These are phyloP conservation scores for Augochlora pura DNA, from an alignment of 1,140 invertebrate genomes.

Conservation along the genomic window DNA sequence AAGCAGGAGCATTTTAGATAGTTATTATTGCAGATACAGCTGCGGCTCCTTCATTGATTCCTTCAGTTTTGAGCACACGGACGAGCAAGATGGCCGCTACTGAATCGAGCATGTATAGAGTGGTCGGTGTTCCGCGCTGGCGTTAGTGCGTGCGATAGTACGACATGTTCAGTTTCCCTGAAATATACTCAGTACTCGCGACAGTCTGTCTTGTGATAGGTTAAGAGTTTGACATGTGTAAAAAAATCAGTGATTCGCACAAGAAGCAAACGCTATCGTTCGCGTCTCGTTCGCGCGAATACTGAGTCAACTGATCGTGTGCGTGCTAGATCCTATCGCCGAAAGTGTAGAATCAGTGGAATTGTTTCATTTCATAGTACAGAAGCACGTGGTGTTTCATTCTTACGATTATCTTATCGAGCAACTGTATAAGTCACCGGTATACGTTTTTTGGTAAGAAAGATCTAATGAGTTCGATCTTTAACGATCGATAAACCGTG, in stretches of 20 bases:
- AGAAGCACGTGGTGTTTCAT: conserved; percentile 37
- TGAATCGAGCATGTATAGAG: conserved; percentile 38
- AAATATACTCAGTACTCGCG: conserved; percentile 29
- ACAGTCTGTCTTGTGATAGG: conserved; percentile 15
- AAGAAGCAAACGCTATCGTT: conserved; percentile 7
- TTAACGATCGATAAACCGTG: not conserved
- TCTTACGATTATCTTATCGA: conserved; percentile 24
- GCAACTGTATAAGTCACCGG: not conserved
- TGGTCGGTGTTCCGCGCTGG: conserved; percentile 32
- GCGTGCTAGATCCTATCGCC: conserved; percentile 7
- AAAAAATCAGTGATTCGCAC: not conserved
- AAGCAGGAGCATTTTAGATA: not conserved
- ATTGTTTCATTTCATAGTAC: conserved; percentile 15
- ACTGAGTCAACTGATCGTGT: not conserved
- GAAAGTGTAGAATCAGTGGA: not conserved
- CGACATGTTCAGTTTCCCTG: conserved; percentile 26
- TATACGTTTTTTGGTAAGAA: not conserved
- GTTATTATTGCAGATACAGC: not conserved
- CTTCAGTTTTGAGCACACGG: conserved; percentile 29
- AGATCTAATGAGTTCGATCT: conserved; percentile 14
- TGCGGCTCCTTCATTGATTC: conserved; percentile 25
- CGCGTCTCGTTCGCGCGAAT: conserved; percentile 19
- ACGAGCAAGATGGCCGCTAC: conserved; percentile 53
- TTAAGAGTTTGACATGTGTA: conserved; percentile 44
- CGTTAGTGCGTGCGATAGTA: conserved; percentile 45